Evolutionary conservation across 1,140 invertebrate genomes (phyloP).

Genomic region (Uloborus diversus): DNA sequence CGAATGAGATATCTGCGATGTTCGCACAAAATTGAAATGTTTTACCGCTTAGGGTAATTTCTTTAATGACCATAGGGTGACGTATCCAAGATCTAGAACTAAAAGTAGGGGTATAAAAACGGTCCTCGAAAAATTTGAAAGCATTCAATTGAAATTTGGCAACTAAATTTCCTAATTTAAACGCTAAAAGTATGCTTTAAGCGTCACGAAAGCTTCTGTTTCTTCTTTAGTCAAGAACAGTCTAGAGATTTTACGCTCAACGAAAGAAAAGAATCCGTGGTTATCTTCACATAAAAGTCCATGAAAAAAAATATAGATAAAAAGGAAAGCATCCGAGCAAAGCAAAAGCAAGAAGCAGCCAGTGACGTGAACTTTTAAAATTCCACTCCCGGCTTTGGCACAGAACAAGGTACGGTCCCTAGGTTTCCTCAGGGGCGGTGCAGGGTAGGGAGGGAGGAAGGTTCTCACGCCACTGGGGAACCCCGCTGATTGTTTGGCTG

Average conservation of each 20-base stretch:
- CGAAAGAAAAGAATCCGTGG: not conserved
- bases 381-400: slow-evolving; percentile 10
- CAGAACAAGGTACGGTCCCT: slow-evolving; percentile 4
- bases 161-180: too few relatives aligned
- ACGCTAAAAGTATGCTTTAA: too few relatives aligned
- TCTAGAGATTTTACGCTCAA: not conserved
- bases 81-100: too few relatives aligned
- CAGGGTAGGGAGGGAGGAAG: not conserved
- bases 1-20: too few relatives aligned
- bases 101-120: too few relatives aligned
- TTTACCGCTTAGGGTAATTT: too few relatives aligned
- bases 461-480: slow-evolving; percentile 2
- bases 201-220: not conserved
- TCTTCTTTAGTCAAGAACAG: not conserved
- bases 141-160: too few relatives aligned
- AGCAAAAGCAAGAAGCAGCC: not conserved
- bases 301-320: too few relatives aligned
- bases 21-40: too few relatives aligned
- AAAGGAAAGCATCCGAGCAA: not conserved
- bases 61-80: too few relatives aligned
- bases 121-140: too few relatives aligned
- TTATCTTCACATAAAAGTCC: too few relatives aligned
- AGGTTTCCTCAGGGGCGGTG: not conserved
- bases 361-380: slow-evolving; percentile 20
- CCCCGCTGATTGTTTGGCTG: slow-evolving; percentile 41